Base-by-base conservation (phyloP, 1,140 invertebrate species). In the Dolichoris vasculosae region DNA sequence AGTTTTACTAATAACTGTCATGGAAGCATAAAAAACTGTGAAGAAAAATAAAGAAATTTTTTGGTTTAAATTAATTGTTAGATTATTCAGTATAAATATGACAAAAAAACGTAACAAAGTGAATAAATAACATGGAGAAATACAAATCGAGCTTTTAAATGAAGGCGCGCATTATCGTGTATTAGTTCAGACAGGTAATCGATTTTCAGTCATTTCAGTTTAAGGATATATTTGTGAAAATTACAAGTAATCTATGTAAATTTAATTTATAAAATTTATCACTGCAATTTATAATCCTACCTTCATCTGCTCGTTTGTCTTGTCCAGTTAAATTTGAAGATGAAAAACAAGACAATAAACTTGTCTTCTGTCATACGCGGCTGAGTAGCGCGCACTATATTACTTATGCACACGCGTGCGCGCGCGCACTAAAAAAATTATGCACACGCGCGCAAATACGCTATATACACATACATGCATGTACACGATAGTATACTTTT, bases 321-420 rank as follows among this genome's bases (percentile, higher is more conserved):
- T 4, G 67, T 46, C 35, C n/a, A 26, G 64, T 71, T 17, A 40
- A 20, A n/a, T 63, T 32, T 26, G 2, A 35, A 1, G 40, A 78
- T 67, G 13, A 30, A 64, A 67, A 84, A 63, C 23, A 11, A 13
- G 43, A 78, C 40, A 38, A 51, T 35, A 9, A 17, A 46, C 48
- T 83, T 20, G n/a, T 40, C n/a, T 76, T 40, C 59, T 67, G 71
- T 76, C 82, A 83, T 77, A 77, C 73, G 73, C 82, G 55, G 40
- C 55, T 77, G n/a, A 11, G 15, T 67, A 77, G 51, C 32, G 71
- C 59, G 23, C 55, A 59, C 55, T 17, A 59, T 2, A 13, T 26
- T 4, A 59, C 13, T 13, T 59, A 6, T 9, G 26, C 23, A 59
- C 55, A 59, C n/a, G n/a, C n/a, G n/a, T n/a, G n/a, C n/a, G n/a